Conservation (phyloP, 1,140 invertebrate genomes). For the Trypoxylus dichotomus region DNA sequence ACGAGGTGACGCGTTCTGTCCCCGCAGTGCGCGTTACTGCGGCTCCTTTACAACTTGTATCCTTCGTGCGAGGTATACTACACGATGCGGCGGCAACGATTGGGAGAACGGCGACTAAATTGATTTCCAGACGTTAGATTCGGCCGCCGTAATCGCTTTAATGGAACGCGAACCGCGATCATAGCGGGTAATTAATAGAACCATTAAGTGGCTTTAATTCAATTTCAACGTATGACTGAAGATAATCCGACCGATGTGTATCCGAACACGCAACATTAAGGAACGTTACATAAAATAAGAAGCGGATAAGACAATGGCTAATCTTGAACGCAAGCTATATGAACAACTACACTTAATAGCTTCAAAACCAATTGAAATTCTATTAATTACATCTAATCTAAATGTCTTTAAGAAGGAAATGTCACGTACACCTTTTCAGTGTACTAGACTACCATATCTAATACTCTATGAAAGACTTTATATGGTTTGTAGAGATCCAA, state of each 20-base stretch:
- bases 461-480: no score
- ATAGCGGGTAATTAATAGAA: background rate
- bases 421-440: no score
- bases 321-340: background rate
- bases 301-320: background rate
- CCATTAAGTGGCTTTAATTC: constrained; percentile 1
- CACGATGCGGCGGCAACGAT: background rate
- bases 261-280: background rate
- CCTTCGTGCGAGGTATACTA: background rate
- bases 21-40: background rate
- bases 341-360: background rate
- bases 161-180: background rate
- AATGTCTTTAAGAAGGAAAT: no score
- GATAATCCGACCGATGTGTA: background rate
- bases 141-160: constrained; percentile 1
- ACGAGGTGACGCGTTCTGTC: background rate
- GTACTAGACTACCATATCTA: no score
- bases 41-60: background rate
- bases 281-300: background rate
- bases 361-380: background rate
- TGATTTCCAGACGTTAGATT: background rate
- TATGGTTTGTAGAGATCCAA: no score
- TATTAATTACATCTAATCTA: background rate
- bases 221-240: background rate
- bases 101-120: background rate